Evolutionary conservation across 2,888 invertebrate species (phyloP).

Genomic region (Xanthorhoe spadicearia): DNA sequence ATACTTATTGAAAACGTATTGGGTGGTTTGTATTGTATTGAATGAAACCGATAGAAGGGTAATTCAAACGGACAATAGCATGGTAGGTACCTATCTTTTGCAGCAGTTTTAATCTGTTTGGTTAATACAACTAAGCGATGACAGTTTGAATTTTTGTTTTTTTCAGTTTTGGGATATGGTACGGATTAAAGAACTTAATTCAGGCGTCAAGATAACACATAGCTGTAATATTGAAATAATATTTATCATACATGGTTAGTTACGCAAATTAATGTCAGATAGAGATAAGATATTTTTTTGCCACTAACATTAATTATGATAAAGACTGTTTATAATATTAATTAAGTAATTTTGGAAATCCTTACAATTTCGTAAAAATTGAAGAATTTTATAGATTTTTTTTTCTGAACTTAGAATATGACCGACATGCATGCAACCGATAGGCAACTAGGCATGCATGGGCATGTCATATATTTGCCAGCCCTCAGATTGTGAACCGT

Average conservation of each 20-base stretch:
- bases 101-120: too few species aligned
- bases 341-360: background rate
- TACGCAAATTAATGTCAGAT: background rate
- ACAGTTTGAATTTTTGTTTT: background rate
- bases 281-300: background rate
- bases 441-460: too few species aligned
- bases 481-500: too few species aligned
- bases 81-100: too few species aligned
- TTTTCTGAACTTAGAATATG: too few species aligned
- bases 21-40: too few species aligned
- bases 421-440: too few species aligned
- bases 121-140: too few species aligned
- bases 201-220: background rate
- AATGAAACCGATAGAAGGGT: too few species aligned
- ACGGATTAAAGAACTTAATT: background rate
- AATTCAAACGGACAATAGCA: too few species aligned
- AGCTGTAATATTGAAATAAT: background rate
- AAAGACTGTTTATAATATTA: background rate
- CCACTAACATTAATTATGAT: slow-evolving; percentile 7
- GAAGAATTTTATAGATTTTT: background rate
- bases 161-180: background rate
- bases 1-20: too few species aligned
- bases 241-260: background rate
- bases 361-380: background rate
- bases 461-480: too few species aligned